phyloP scores from a whole-genome alignment of 2,797 vertebrate genomes.

The Serranus cabrilla region DNA sequence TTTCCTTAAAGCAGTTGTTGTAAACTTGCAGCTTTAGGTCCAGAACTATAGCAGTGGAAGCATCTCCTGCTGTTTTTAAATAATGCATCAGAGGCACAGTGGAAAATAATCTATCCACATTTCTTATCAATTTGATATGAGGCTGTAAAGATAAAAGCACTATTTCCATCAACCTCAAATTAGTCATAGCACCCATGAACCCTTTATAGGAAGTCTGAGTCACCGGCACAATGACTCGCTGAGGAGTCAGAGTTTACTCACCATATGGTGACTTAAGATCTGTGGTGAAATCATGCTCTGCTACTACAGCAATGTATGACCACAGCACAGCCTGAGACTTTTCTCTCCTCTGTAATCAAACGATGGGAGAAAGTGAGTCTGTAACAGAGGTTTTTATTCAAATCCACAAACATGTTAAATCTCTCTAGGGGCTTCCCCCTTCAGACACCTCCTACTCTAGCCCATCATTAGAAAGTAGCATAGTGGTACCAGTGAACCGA shows the following conservation, averaged over 20 bases:
- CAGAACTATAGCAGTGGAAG: background rate
- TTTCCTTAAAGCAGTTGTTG: background rate
- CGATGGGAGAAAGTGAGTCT: conserved; percentile 55
- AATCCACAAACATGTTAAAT: conserved; percentile 51
- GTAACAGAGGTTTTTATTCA: conserved; percentile 45
- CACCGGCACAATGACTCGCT: conserved; percentile 31
- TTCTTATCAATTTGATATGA: conserved; percentile 9
- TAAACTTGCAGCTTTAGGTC: background rate
- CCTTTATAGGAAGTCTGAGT: conserved; percentile 60
- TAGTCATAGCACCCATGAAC: conserved; percentile 51
- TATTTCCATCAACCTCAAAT: conserved; percentile 32
- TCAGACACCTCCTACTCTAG: conserved; percentile 5
- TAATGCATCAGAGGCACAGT: background rate
- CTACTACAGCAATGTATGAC: background rate
- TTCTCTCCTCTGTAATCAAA: conserved; percentile 3
- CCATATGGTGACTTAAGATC: conserved; percentile 3
- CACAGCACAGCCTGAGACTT: conserved; percentile 20
- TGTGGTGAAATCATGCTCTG: conserved; percentile 41
- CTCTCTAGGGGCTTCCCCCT: conserved; percentile 49
- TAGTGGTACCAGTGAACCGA: conserved; percentile 46
- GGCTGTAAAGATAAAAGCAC: conserved; percentile 2
- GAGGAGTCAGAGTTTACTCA: conserved; percentile 49
- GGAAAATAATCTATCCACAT: conserved; percentile 2
- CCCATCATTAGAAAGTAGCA: conserved; percentile 50
- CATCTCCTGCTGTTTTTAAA: background rate